Base-by-base conservation (phyloP, 2,797 vertebrate species). In the Capromys pilorides region DNA sequence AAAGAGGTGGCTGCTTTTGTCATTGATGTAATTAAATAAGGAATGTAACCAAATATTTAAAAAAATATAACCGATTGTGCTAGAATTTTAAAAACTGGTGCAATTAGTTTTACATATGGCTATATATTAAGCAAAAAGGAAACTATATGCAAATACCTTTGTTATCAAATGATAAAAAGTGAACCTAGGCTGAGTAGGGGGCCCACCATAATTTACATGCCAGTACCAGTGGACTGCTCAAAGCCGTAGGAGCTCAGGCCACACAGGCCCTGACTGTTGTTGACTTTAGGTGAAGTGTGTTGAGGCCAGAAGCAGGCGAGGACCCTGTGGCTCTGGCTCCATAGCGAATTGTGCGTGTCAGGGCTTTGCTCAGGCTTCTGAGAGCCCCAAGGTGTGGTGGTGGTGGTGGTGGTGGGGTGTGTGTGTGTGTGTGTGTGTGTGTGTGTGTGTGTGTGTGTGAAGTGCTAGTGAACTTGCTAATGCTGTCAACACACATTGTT, bases 321-420 rank as follows among this genome's bases (percentile, higher is more conserved):
- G 71, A 66, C 0, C 1, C 4, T 13, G 3, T 13, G 51, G 0
- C 5, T 41, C 49, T 0, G 14, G 61, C 2, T 49, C 26, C 61
- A 62, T 24, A 28, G 26, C 8, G 3, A 28, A 26, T 8, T 28
- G 24, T 28, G 61, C 11, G 2, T 4, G 26, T 62, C 26, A 62
- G 6, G 28, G 61, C 26, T 8, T 9, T 62, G 61, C 26, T 28
- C 61, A 62, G 61, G 9, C 24, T 62, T 62, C 61, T 62, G 61
- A 28, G 24, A 62, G 26, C 61, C 26, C 24, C 8, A 26, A 26
- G 3, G 61, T 21, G 5, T 6, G 59, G 19, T 22, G 21, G 59
- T 18, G 16, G 14, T 57, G 14, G n/a, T n/a, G n/a, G n/a, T 28
- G 26, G n/a, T n/a, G 61, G 8, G 11, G 61, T 33, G 64, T 66